These are phyloP conservation scores for Zoanthus solanderi DNA, from an alignment of 92 coral and sea anemone genomes.

Conservation along the genomic window DNA sequence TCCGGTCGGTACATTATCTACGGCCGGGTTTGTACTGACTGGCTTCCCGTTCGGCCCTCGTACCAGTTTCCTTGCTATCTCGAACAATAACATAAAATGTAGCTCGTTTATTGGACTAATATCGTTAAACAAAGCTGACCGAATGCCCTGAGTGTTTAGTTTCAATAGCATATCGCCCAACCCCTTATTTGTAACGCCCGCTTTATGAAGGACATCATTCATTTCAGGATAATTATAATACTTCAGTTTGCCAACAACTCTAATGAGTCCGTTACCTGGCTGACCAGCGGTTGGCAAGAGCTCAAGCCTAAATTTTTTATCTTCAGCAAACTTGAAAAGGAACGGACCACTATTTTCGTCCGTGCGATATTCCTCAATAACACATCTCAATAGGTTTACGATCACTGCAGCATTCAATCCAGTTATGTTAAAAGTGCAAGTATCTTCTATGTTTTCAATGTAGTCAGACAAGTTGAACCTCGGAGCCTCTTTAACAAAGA, in stretches of 20 bases:
- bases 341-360: conserved; percentile 75
- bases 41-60: conserved; percentile 80
- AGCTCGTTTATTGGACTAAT: conserved; percentile 91
- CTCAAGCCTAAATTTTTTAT: conserved; percentile 84
- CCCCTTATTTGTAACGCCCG: conserved; percentile 87
- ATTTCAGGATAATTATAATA: conserved; percentile 81
- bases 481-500: conserved; percentile 54
- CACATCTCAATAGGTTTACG: conserved; percentile 77
- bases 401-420: conserved; percentile 75
- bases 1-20: conserved; percentile 81
- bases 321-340: conserved; percentile 82
- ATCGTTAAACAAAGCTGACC: conserved; percentile 81
- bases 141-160: conserved; percentile 79
- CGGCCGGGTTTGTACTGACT: conserved; percentile 74
- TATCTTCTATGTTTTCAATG: conserved; percentile 54
- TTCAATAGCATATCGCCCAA: conserved; percentile 84
- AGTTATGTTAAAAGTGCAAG: conserved; percentile 57
- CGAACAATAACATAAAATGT: conserved; percentile 84
- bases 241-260: conserved; percentile 80
- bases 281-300: conserved; percentile 80
- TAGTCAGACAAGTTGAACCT: conserved; percentile 48
- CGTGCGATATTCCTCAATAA: conserved; percentile 70
- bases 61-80: conserved; percentile 84
- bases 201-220: conserved; percentile 64
- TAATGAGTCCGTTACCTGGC: conserved; percentile 87